Evolutionary conservation across 2,888 invertebrate species (phyloP).

Genomic region (Crocallis elinguaria): DNA sequence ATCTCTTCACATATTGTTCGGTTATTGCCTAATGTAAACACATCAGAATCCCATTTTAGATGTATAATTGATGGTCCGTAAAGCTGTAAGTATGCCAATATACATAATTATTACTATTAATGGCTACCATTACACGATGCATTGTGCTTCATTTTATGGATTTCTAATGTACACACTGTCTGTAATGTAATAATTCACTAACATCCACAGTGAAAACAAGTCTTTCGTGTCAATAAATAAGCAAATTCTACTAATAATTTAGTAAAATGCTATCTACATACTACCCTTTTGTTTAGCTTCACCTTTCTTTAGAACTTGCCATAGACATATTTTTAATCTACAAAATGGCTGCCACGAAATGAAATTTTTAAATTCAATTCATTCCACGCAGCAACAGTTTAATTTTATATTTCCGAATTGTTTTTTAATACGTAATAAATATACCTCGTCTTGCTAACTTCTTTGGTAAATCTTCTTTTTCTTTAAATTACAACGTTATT

Average conservation of each 20-base stretch:
- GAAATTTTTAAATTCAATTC: slow-evolving; percentile 55
- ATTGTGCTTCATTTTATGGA: slow-evolving; percentile 75
- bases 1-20: slow-evolving; percentile 69
- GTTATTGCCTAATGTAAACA: slow-evolving; percentile 49
- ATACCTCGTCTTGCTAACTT: too few relatives aligned
- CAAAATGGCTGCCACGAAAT: slow-evolving; percentile 81
- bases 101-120: slow-evolving; percentile 83
- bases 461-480: too few relatives aligned
- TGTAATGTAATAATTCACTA: slow-evolving; percentile 56
- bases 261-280: slow-evolving; percentile 80
- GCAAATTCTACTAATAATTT: slow-evolving; percentile 65
- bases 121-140: slow-evolving; percentile 85
- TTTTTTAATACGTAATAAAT: too few relatives aligned
- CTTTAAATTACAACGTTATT: too few relatives aligned
- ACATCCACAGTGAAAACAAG: slow-evolving; percentile 52
- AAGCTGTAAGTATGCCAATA: slow-evolving; percentile 81
- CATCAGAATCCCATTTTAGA: slow-evolving; percentile 52
- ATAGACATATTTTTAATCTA: slow-evolving; percentile 74
- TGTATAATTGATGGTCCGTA: slow-evolving; percentile 69
- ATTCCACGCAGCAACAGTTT: slow-evolving; percentile 39
- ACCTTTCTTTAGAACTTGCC: slow-evolving; percentile 79
- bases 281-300: slow-evolving; percentile 85
- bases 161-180: slow-evolving; percentile 54
- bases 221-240: slow-evolving; percentile 56
- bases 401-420: not conserved